Evolutionary conservation across 1,140 invertebrate species (phyloP).

Genomic region (Cryptotermes secundus): DNA sequence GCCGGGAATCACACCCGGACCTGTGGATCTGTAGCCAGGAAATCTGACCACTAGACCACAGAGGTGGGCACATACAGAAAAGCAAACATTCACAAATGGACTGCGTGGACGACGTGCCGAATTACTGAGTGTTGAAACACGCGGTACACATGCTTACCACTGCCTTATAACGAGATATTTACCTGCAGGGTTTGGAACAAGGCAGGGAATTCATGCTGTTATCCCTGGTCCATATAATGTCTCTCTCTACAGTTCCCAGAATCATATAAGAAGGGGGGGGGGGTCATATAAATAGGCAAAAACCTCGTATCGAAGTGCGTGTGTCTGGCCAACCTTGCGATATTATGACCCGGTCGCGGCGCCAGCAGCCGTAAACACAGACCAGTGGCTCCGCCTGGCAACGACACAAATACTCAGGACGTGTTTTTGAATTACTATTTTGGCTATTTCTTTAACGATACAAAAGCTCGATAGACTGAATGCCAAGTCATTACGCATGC

Average conservation of each 20-base stretch:
- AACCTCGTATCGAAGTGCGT: neutral
- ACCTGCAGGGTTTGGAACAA: no score
- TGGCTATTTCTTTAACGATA: neutral
- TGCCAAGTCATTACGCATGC: neutral
- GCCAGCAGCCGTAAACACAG: neutral
- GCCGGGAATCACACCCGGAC: no score
- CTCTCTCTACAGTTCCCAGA: neutral
- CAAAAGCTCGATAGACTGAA: neutral
- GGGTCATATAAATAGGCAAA: neutral
- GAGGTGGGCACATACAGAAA: no score
- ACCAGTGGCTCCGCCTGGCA: neutral
- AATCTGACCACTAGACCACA: no score
- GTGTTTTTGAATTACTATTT: slow-evolving; percentile 6
- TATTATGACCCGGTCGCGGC: neutral
- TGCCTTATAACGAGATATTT: no score
- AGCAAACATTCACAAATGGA: no score
- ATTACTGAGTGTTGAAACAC: no score
- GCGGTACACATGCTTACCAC: no score
- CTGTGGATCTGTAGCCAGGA: no score
- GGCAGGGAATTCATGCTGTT: neutral
- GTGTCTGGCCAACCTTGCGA: neutral
- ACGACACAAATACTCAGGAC: neutral
- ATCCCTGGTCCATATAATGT: neutral
- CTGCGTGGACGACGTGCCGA: no score
- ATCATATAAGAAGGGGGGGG: neutral